Evolutionary conservation across 1,140 invertebrate species (phyloP), one percentile per base, ranked within the genome.

Genomic region (Globodera rostochiensis): DNA sequence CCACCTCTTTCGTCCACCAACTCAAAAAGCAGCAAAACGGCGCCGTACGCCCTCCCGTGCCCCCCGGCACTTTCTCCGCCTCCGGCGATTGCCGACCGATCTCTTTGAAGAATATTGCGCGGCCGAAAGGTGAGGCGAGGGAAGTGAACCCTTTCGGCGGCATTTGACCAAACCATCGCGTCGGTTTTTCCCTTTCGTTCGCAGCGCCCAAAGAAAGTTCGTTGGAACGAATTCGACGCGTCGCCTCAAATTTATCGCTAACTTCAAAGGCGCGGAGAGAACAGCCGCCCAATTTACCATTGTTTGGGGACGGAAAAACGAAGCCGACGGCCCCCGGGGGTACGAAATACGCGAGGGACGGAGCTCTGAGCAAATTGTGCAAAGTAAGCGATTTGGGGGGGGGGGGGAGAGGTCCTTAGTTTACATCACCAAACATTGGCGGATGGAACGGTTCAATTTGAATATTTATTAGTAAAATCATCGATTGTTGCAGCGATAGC

Each of bases 291-390:
- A 36, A 71, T 36, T 13, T 71, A n/a, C 8, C 69, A 36, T 47
- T 71, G 25, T 36, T 71, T 36, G 21, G 25, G 8, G 25, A 19
- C 7, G 69, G 69, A 9, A 19, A 71, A 64, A 4, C 57, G 57
- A 64, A 64, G 57, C 6, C 11, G 19, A 6, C 57, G 57, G 19
- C 13, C 13, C 13, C 13, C 19, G 57, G 19, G 19, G 6, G 57
- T 6, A 64, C 57, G 9, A 71, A 71, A 19, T 25, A 47, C 6
- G 69, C n/a, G 7, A 19, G 11, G 9, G 46, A 71, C 6, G 69
- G 69, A 21, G 69, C 69, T 15, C 36, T 71, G 69, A 47, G 69
- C 69, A 71, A 71, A 71, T 47, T 71, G 36, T 71, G 69, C 7
- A 71, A 71, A 19, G 69, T 71, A 47, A n/a, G 67, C 21, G n/a